phyloP scores from a whole-genome alignment of 2,888 invertebrate genomes.

The Silvanus unidentatus region DNA sequence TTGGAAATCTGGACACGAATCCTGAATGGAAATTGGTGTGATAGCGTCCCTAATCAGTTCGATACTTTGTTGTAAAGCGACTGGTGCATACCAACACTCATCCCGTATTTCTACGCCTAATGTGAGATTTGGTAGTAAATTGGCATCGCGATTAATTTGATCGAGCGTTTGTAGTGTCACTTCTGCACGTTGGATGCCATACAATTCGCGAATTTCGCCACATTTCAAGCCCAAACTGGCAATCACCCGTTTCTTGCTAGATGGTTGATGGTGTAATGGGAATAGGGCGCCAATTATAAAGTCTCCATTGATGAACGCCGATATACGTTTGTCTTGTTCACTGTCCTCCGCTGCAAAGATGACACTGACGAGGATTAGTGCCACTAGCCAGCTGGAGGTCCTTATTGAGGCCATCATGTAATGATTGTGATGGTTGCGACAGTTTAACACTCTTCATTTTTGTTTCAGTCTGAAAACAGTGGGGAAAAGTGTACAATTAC shows the following conservation, averaged over 20 bases:
- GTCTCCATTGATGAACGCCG: slow-evolving; percentile 52
- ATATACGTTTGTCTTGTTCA: slow-evolving; percentile 35
- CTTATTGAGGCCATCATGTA: too few relatives aligned
- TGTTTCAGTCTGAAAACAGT: too few relatives aligned
- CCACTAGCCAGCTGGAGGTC: too few relatives aligned
- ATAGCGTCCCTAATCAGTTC: slow-evolving; percentile 68
- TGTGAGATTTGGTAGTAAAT: slow-evolving; percentile 51
- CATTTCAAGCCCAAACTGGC: slow-evolving; percentile 46
- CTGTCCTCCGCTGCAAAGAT: too few relatives aligned
- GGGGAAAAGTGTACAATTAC: too few relatives aligned
- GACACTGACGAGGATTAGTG: too few relatives aligned
- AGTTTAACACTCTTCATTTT: too few relatives aligned
- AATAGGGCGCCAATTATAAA: slow-evolving; percentile 54
- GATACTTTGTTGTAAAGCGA: slow-evolving; percentile 71
- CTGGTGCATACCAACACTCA: slow-evolving; percentile 77
- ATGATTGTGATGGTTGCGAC: too few relatives aligned
- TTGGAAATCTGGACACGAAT: slow-evolving; percentile 14
- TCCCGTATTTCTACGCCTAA: slow-evolving; percentile 69
- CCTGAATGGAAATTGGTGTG: slow-evolving; percentile 39
- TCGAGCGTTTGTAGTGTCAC: slow-evolving; percentile 58
- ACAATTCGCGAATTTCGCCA: slow-evolving; percentile 62
- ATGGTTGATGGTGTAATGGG: slow-evolving; percentile 50
- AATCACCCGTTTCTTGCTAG: slow-evolving; percentile 28
- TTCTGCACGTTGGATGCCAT: slow-evolving; percentile 69
- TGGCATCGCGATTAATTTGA: slow-evolving; percentile 55